Evolutionary conservation across 1,140 invertebrate species (phyloP), one percentile per base, ranked within the genome.

Genomic region (Euwallacea fornicatus): DNA sequence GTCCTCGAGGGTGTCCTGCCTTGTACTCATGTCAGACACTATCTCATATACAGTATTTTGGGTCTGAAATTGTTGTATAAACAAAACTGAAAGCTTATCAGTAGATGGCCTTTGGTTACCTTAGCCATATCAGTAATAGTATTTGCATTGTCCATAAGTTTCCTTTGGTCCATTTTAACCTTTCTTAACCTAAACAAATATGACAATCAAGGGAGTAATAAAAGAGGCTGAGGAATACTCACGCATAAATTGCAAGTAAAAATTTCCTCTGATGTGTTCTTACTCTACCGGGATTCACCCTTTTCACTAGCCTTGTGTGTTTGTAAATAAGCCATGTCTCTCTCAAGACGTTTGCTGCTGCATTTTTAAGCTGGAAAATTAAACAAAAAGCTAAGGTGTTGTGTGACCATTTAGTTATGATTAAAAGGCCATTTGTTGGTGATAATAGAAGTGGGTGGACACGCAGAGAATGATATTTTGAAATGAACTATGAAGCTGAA

Each of bases 281-380:
- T 75, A 99, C 97, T 83, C 95, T 90, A 69, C 93, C 92, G 59
- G 94, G 91, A 85, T 98, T 97, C 58, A 99, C 95, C 81, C 96
- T 90, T 85, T 98, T 98, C 76, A 98, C 96, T 76, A 99, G 88
- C 82, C 98, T 93, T 77, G 98, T 99, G 84, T 99, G 94, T 86
- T 99, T 99, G 86, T 99, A 99, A 81, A 99, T 99, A 78, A 99
- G 89, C 98, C 98, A 99, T 70, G 98, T 99, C 86, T 99, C 98
- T 79, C 98, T 87, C 75, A 99, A 86, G 72, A 99, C 98, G 85
- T 99, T 99, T 68, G 98, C 98, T 76, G 98, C 98, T 75, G 97
- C 94, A 85, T 99, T 99, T 91, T 99, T 99, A 83, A 99, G 86
- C 97, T 98, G 44, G 33, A 42, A 66, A 55, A 13, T 13, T 4